Base-by-base conservation (phyloP, 1,140 invertebrate species). In the Calephelis virginiensis region DNA sequence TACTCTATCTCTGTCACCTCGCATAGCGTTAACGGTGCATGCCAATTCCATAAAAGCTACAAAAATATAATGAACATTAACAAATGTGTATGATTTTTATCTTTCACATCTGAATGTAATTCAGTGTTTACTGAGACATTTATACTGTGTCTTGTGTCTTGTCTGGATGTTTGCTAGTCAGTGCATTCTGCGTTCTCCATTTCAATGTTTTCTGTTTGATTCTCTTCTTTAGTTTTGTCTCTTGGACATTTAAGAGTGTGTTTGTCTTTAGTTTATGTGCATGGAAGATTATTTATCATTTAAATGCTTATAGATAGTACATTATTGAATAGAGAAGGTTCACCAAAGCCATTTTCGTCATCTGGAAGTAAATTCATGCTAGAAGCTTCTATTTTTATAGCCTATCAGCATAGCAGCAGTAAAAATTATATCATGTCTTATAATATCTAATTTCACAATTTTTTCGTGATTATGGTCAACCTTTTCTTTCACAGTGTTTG, bases 251-350 rank as follows among this genome's bases (percentile, higher is more conserved):
- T 74, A 76, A 82, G 87, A 92, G 90, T 92, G 89, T 92, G 89
- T 89, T 90, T 91, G 90, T 90, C 89, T 86, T 86, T 88, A 77
- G 83, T 86, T 80, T 89, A 92, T 92, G 90, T 92, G 89, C 90
- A 91, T 91, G 89, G 85, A 91, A 86, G 85, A 86, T 81, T 81
- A 86, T 75, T 80, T 69, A 75, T 76, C 74, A 78, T 78, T 80
- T 76, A 77, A 70, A 75, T 76, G 70, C 67, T 73, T 56, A 56
- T 56, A 56, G 50, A 77, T 74, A 73, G 76, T 76, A 81, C 77
- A 69, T 63, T 61, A 45, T 73, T 74, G 67, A 69, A 73, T n/a
- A 62, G 71, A 69, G 60, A 67, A 78, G 69, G 74, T 76, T 81
- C 50, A 67, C 48, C 47, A 50, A 43, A 40, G 53, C 40, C 40